Evolutionary conservation across 2,888 invertebrate species (phyloP), one percentile per base, ranked within the genome.

Genomic region (Temnothorax unifasciatus): DNA sequence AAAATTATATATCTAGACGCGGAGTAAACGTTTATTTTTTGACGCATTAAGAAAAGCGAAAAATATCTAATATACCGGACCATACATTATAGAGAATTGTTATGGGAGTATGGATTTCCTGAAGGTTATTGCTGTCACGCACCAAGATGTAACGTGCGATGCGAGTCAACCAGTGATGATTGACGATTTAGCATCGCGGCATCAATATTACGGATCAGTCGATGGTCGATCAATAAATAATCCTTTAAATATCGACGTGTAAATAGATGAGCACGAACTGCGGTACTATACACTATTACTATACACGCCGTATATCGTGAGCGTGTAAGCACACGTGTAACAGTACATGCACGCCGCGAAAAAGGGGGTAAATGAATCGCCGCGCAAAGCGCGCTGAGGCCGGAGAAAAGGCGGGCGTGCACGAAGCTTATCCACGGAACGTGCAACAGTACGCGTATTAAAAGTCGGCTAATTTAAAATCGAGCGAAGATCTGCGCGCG

Each of bases 381-480:
- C 47, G 79, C 71, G 69, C 69, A 52, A 66, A 66, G 68, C 34
- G 85, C 87, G 84, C 74, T 71, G 85, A 81, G 90, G 61, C 69
- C 66, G 68, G 85, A 79, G 89, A 79, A 89, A 87, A 87, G 86
- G 87, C 83, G 84, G 86, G 89, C 87, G 90, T 63, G 88, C 91
- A 91, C 93, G 91, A 92, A 92, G 90, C 92, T 89, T 92, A 92
- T 91, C 92, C 90, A 84, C 77, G 89, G 82, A 90, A 91, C 92
- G 89, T 91, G 92, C 90, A 93, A 92, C 91, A 92, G 90, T 92
- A 89, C 91, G 92, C 91, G 92, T 90, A 92, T 93, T 92, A 93
- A 93, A 93, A 92, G 89, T 92, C 90, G 90, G 90, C 92, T 92
- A 93, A 93, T 93, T 93, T 93, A 92, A 92, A 92, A 93, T 92